Evolutionary conservation across 2,797 vertebrate species (phyloP).

Genomic region (Rhinogobio ventralis): DNA sequence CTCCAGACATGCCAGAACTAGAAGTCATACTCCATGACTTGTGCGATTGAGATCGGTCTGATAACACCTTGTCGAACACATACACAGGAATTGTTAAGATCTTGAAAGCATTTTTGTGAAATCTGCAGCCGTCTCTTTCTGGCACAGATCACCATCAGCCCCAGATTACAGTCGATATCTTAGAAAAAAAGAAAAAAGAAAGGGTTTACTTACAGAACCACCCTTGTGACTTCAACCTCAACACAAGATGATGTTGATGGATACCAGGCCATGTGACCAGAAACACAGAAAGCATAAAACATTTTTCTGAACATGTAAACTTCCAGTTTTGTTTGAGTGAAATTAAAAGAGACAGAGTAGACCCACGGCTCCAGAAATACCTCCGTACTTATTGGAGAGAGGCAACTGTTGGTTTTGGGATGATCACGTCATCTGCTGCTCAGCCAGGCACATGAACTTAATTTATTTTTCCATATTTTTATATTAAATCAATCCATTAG

Average conservation of each 20-base stretch:
- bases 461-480: slow-evolving; percentile 49
- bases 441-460: slow-evolving; percentile 30
- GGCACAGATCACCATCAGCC: slow-evolving; percentile 62
- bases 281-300: slow-evolving; percentile 35
- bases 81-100: slow-evolving; percentile 66
- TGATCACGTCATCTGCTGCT: slow-evolving; percentile 23
- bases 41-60: slow-evolving; percentile 63
- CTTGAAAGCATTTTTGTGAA: slow-evolving; percentile 72
- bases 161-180: slow-evolving; percentile 50
- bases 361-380: slow-evolving; percentile 18
- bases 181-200: slow-evolving; percentile 11
- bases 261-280: slow-evolving; percentile 26
- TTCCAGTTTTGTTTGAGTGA: slow-evolving; percentile 25
- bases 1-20: slow-evolving; percentile 66
- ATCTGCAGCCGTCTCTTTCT: slow-evolving; percentile 68
- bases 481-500: slow-evolving; percentile 63
- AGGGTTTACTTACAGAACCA: slow-evolving; percentile 56
- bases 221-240: slow-evolving; percentile 49
- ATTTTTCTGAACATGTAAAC: slow-evolving; percentile 40
- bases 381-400: slow-evolving; percentile 12
- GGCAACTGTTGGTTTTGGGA: slow-evolving; percentile 25
- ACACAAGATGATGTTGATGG: slow-evolving; percentile 46
- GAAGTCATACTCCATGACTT: slow-evolving; percentile 62
- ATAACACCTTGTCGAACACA: slow-evolving; percentile 69
- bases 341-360: slow-evolving; percentile 41